Evolutionary conservation across 37 sponge, comb jelly and placozoan genomes (phyloP), one percentile per base, ranked within the genome.

Genomic region (Oopsacas minuta): DNA sequence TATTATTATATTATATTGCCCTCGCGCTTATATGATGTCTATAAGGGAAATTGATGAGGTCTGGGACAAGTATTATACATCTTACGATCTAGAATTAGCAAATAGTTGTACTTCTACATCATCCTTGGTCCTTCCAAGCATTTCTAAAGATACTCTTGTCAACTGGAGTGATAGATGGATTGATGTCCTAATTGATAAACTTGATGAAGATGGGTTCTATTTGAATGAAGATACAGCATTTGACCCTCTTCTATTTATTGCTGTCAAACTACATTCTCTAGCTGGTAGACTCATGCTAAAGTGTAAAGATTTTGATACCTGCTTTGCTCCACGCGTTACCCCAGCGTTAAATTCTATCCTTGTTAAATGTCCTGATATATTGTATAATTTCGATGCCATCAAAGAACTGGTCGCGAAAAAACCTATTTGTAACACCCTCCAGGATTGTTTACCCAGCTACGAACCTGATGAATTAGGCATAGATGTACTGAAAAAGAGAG

Each of bases 331-430:
- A 7, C 75, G 20, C 75, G 20, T 5, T 20, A 25, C 28, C 28
- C 75, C 75, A 61, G 75, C 75, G 30, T 34, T 61, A 12, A 61
- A 61, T 32, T 61, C 75, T 3, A 61, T 61, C 75, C 75, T 61
- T 34, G 1, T 32, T 32, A 61, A 3, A 12, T 61, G 75, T 61
- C 75, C 75, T 61, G 22, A 5, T 3, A 61, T 61, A 25, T n/a
- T 12, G 7, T 25, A n/a, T 25, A n/a, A 61, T 5, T 61, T 61
- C 30, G 75, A 12, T 61, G 5, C 28, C 3, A 61, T 61, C 28
- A 3, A 61, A 61, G 30, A 61, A 5, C 75, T 61, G 30, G 28
- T 61, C 75, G 75, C 7, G 28, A 61, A 61, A 34, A 61, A 12
- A 61, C 75, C 75, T 10, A 12, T 25, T 5, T 61, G 28, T 61